Evolutionary conservation across 1,140 invertebrate genomes (phyloP).

Genomic region (Wiebesia pumilae): DNA sequence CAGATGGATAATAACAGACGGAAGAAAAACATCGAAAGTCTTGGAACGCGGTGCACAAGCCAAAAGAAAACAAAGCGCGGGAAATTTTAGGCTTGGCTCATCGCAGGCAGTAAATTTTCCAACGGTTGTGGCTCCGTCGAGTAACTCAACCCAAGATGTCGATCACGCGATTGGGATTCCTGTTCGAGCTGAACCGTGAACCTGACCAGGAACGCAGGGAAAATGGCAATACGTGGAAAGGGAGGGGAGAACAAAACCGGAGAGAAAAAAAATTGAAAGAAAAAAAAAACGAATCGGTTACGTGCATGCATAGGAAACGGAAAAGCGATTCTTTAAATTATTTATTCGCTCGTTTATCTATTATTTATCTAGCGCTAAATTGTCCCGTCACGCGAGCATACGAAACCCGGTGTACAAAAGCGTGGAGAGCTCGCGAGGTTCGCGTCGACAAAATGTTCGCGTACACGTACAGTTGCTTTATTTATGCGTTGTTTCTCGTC

Average conservation of each 20-base stretch:
- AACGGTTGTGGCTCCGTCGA: conserved; percentile 53
- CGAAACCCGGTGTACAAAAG: not conserved
- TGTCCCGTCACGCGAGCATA: conserved; percentile 57
- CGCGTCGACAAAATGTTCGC: not conserved
- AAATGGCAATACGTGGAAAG: conserved; percentile 52
- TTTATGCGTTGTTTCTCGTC: not conserved
- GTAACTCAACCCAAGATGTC: conserved; percentile 52
- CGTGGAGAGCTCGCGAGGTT: not conserved
- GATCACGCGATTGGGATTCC: conserved; percentile 64
- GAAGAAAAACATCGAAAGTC: conserved; percentile 16
- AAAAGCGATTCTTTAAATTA: conserved; percentile 20
- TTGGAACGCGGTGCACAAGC: not conserved
- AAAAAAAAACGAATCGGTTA: not conserved
- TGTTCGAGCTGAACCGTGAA: conserved; percentile 54
- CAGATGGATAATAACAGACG: not conserved
- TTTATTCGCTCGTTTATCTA: conserved; percentile 55
- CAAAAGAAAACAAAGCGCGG: conserved; percentile 47
- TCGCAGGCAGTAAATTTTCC: conserved; percentile 71
- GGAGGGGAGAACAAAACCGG: not conserved
- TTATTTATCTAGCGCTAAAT: conserved; percentile 58
- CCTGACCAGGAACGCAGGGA: conserved; percentile 54
- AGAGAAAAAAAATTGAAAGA: not conserved
- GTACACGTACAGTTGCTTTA: conserved; percentile 46
- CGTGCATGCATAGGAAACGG: not conserved
- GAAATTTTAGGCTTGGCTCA: conserved; percentile 63